Conservation (phyloP, 1,140 invertebrate genomes). For the Doryteuthis pealeii region DNA sequence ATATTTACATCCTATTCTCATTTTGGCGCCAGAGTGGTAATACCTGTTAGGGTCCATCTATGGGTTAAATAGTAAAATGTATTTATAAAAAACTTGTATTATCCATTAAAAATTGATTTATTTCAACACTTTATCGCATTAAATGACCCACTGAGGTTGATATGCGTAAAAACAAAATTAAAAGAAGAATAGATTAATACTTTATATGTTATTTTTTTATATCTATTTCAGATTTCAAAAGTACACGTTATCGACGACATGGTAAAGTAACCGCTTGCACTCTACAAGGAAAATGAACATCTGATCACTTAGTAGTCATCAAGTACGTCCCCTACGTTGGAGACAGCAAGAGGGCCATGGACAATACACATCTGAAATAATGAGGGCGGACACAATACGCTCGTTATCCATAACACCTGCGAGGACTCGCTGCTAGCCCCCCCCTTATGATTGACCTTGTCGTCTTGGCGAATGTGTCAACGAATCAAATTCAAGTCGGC, state of each 20-base stretch:
- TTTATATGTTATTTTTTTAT: too few relatives aligned
- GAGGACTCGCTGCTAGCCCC: constrained; percentile 92
- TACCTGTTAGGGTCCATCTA: too few relatives aligned
- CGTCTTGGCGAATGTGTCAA: constrained; percentile 82
- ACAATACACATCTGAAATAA: constrained; percentile 94
- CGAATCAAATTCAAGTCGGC: constrained; percentile 71
- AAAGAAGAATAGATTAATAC: too few relatives aligned
- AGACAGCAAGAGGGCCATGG: constrained; percentile 95
- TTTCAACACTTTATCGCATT: too few relatives aligned
- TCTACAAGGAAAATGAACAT: constrained; percentile 78
- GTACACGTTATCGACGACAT: constrained; percentile 96
- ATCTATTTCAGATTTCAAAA: constrained; percentile 92
- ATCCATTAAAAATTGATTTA: too few relatives aligned
- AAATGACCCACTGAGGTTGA: too few relatives aligned
- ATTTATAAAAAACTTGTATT: too few relatives aligned
- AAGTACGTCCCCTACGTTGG: constrained; percentile 97
- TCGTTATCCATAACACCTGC: constrained; percentile 94
- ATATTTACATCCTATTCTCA: too few relatives aligned
- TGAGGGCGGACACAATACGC: constrained; percentile 89
- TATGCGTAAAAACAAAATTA: too few relatives aligned
- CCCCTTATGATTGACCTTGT: constrained; percentile 92
- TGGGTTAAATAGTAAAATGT: too few relatives aligned
- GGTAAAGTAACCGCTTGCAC: constrained; percentile 81
- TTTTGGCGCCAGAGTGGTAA: too few relatives aligned
- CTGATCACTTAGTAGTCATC: constrained; percentile 77